These are phyloP conservation scores for Dermatemys mawii DNA, from an alignment of 2,113 vertebrate species.

Conservation along the genomic window DNA sequence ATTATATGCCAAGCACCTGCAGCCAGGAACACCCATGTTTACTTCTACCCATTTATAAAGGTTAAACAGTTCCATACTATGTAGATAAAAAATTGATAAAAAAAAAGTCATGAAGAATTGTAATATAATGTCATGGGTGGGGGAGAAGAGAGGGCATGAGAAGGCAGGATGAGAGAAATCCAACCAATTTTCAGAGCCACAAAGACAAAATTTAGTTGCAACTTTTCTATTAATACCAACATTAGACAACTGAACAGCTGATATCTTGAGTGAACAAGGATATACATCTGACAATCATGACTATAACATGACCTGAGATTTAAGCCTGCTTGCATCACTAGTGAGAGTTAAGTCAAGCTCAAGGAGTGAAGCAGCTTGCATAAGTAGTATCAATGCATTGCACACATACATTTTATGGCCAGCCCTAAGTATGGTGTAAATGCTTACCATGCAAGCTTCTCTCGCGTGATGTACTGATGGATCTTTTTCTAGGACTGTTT, in stretches of 20 bases:
- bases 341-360: neutral
- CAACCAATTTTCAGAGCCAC: neutral
- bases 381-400: neutral
- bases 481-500: constrained; percentile 88
- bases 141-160: neutral
- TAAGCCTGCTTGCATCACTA: neutral
- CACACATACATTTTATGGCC: neutral
- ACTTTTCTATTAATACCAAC: neutral
- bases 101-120: neutral
- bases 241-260: neutral
- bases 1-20: neutral
- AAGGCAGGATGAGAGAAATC: neutral
- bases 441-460: constrained; percentile 89
- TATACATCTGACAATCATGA: neutral
- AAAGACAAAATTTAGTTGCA: neutral
- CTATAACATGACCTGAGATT: neutral
- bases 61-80: neutral
- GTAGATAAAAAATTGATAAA: neutral
- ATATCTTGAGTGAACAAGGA: neutral
- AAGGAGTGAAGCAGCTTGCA: neutral
- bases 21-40: neutral
- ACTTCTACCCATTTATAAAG: neutral
- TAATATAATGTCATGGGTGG: neutral
- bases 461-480: constrained; percentile 83
- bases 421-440: neutral